phyloP scores from a whole-genome alignment of 2,113 vertebrate species.

The Lasiurus cinereus region DNA sequence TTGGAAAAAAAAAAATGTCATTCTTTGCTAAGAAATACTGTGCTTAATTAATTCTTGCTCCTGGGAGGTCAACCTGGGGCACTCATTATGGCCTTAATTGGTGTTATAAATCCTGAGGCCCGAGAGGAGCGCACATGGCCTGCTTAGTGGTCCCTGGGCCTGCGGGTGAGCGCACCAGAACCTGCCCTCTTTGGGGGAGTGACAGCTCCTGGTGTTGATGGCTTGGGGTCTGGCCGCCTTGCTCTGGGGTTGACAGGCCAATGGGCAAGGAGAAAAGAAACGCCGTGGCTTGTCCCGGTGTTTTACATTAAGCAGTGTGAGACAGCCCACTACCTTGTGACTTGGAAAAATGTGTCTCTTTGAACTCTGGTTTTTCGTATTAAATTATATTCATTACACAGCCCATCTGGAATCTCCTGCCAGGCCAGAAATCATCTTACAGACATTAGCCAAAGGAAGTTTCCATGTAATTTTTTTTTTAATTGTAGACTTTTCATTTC shows the following conservation, averaged over 20 bases:
- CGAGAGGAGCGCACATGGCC: slow-evolving; percentile 79
- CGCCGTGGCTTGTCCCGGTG: slow-evolving; percentile 72
- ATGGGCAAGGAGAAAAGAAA: slow-evolving; percentile 83
- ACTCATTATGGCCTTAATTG: slow-evolving; percentile 91
- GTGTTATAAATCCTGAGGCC: slow-evolving; percentile 89
- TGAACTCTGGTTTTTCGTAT: slow-evolving; percentile 86
- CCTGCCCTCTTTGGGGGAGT: slow-evolving; percentile 60
- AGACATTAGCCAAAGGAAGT: slow-evolving; percentile 86
- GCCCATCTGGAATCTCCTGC: slow-evolving; percentile 88
- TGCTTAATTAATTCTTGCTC: slow-evolving; percentile 90
- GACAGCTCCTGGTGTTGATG: slow-evolving; percentile 83
- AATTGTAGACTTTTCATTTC: slow-evolving; percentile 86
- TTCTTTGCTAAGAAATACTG: slow-evolving; percentile 90
- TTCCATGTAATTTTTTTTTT: slow-evolving; percentile 87
- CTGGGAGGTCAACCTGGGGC: slow-evolving; percentile 89
- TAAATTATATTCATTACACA: slow-evolving; percentile 88
- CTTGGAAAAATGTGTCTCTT: slow-evolving; percentile 82
- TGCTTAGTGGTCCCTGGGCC: slow-evolving; percentile 82
- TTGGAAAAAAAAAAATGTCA: slow-evolving; percentile 86
- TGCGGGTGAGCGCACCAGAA: slow-evolving; percentile 73
- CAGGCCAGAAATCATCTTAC: slow-evolving; percentile 86
- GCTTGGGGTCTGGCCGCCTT: slow-evolving; percentile 80
- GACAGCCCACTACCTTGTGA: slow-evolving; percentile 76
- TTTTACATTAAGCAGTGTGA: slow-evolving; percentile 83
- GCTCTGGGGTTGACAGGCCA: slow-evolving; percentile 83